These are phyloP conservation scores for Zoanthus sansibaricus DNA, from an alignment of 92 coral and sea anemone genomes.

Conservation along the genomic window DNA sequence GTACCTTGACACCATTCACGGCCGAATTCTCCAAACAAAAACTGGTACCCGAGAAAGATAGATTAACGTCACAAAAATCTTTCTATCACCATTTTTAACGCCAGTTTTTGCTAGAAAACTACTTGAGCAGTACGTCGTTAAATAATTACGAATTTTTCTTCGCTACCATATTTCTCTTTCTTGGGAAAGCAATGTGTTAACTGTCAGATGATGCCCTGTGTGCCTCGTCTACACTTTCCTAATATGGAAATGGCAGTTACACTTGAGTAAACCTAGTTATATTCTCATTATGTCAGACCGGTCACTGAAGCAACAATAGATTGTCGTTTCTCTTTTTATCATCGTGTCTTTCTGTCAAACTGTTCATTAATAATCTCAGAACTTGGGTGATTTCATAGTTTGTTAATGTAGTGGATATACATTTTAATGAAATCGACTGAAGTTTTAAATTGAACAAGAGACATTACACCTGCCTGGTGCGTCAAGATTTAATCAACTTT, in stretches of 20 bases:
- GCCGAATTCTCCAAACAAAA: slow-evolving; percentile 27
- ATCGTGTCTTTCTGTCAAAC: background rate
- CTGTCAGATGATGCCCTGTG: slow-evolving; percentile 21
- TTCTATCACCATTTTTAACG: background rate
- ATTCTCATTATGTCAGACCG: slow-evolving; percentile 25
- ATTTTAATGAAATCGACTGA: background rate
- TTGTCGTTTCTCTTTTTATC: background rate
- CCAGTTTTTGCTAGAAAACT: background rate
- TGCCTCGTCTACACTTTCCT: slow-evolving; percentile 35
- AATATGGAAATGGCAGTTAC: slow-evolving; percentile 10
- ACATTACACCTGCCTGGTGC: background rate
- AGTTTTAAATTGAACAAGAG: background rate
- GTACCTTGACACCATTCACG: slow-evolving; percentile 33
- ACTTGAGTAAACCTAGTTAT: slow-evolving; percentile 14
- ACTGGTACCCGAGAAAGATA: slow-evolving; percentile 13
- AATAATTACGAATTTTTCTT: background rate
- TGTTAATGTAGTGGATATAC: background rate
- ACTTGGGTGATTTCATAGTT: background rate
- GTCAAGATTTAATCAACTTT: no score
- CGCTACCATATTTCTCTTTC: slow-evolving; percentile 41
- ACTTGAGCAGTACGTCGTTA: background rate
- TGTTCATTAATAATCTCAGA: background rate
- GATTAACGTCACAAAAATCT: background rate
- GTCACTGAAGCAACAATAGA: background rate
- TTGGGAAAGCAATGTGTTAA: slow-evolving; percentile 26